Conservation (phyloP, 64 coral and sea anemone species). For the Montipora sp. region DNA sequence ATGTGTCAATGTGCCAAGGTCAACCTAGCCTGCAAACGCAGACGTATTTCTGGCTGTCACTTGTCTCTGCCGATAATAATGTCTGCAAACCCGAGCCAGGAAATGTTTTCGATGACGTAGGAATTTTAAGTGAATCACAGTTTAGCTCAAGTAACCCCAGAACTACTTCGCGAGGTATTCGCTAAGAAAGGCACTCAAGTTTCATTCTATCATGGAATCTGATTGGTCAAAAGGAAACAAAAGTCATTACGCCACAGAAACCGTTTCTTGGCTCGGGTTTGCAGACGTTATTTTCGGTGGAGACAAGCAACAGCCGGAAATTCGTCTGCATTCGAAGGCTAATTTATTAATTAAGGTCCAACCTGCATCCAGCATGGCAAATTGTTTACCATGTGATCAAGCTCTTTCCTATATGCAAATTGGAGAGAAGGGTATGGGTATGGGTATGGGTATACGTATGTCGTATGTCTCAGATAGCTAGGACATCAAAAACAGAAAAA, state of each 20-base stretch:
- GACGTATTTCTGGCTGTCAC: constrained; percentile 26
- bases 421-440: background rate
- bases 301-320: background rate
- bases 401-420: constrained; percentile 1
- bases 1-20: background rate
- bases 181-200: constrained; percentile 14
- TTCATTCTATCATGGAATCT: constrained; percentile 37
- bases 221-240: constrained; percentile 14
- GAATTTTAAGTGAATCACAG: constrained; percentile 8
- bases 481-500: background rate
- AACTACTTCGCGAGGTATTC: constrained; percentile 28
- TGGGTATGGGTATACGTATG: background rate
- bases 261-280: constrained; percentile 18
- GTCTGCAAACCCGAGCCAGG: constrained; percentile 32
- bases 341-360: background rate
- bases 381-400: background rate
- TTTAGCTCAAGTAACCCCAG: constrained; percentile 16
- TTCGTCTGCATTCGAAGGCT: constrained; percentile 13
- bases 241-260: constrained; percentile 23
- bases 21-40: background rate
- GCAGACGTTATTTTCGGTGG: constrained; percentile 1
- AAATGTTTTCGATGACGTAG: constrained; percentile 4
- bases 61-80: constrained; percentile 29
- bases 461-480: background rate
- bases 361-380: background rate